phyloP scores from a whole-genome alignment of 1,140 invertebrate genomes.

The Lepidurus arcticus region DNA sequence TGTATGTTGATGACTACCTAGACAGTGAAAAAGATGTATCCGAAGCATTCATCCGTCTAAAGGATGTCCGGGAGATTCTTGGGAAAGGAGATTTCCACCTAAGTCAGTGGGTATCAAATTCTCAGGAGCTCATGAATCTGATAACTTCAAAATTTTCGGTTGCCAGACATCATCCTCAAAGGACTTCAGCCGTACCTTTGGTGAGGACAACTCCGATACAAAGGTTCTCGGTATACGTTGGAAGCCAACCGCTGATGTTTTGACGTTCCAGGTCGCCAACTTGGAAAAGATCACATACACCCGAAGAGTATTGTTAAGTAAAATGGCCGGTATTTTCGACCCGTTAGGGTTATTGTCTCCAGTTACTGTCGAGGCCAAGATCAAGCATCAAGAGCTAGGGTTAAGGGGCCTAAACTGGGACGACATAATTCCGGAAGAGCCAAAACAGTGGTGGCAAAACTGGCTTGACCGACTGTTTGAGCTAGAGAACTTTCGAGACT shows the following conservation, averaged over 20 bases:
- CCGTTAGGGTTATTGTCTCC: background rate
- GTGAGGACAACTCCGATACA: background rate
- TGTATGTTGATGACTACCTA: too few species aligned
- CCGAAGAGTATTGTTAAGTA: background rate
- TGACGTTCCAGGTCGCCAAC: background rate
- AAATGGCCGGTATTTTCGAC: background rate
- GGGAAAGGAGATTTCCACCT: slow-evolving; percentile 26
- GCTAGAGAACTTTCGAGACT: background rate
- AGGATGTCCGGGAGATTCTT: background rate
- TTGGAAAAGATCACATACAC: background rate
- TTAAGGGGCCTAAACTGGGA: slow-evolving; percentile 33
- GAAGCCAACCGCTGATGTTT: background rate
- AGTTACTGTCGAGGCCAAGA: slow-evolving; percentile 22
- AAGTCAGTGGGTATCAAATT: slow-evolving; percentile 25
- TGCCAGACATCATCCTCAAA: background rate
- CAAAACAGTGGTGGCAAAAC: slow-evolving; percentile 34
- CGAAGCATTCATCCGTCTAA: too few species aligned
- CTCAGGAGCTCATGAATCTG: background rate
- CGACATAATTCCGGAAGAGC: slow-evolving; percentile 31
- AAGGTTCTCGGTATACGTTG: background rate
- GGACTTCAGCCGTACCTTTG: background rate
- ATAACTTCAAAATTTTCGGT: background rate
- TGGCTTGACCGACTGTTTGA: slow-evolving; percentile 31
- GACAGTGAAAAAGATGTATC: too few species aligned
- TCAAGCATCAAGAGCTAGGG: background rate